These are phyloP conservation scores for Tetranychus cinnabarinus DNA, from an alignment of 1,140 invertebrate genomes.

Conservation along the genomic window DNA sequence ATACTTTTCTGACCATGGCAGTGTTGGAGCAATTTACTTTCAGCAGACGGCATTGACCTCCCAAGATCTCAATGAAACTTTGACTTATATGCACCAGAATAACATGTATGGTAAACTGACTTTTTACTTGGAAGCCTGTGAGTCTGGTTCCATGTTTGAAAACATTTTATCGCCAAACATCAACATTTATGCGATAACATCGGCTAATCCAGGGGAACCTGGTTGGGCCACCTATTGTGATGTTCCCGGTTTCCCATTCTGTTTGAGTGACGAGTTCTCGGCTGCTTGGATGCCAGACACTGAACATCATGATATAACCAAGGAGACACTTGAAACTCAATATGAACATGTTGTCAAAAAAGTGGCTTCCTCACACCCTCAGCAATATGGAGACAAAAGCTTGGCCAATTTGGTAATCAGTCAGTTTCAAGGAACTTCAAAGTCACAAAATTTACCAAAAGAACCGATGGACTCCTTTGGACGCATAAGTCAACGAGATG, in stretches of 20 bases:
- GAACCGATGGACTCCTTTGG: too few relatives aligned
- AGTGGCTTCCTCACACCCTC: constrained; percentile 34
- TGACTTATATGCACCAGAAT: constrained; percentile 23
- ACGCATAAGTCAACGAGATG: background rate
- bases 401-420: constrained; percentile 13
- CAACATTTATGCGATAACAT: constrained; percentile 37
- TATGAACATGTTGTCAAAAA: constrained; percentile 29
- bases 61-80: constrained; percentile 20
- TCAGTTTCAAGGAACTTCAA: background rate
- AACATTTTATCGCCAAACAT: constrained; percentile 29
- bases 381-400: constrained; percentile 30
- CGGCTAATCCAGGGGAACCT: constrained; percentile 31
- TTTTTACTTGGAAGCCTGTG: constrained; percentile 39
- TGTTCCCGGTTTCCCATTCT: constrained; percentile 25
- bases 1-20: constrained; percentile 40
- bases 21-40: constrained; percentile 31
- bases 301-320: constrained; percentile 1
- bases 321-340: constrained; percentile 30
- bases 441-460: background rate
- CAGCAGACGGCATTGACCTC: constrained; percentile 19
- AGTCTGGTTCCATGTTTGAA: constrained; percentile 41
- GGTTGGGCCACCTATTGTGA: constrained; percentile 32
- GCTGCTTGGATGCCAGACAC: constrained; percentile 40
- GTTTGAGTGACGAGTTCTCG: constrained; percentile 34
- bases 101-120: constrained; percentile 27